These are phyloP conservation scores for Chesias legatella DNA, from an alignment of 2,888 invertebrate species.

Conservation along the genomic window DNA sequence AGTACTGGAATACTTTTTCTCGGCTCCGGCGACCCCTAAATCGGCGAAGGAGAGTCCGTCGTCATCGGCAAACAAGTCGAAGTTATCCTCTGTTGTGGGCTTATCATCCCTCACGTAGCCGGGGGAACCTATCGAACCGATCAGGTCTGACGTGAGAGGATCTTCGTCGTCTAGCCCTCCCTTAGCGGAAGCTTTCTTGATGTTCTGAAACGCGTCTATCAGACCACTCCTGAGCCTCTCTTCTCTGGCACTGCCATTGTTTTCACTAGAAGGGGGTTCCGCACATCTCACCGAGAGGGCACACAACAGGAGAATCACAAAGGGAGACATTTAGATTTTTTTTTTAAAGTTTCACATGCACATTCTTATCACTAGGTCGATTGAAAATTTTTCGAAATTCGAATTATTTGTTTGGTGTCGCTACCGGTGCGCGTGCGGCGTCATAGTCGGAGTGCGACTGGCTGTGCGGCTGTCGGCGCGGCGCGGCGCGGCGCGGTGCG, in stretches of 20 bases:
- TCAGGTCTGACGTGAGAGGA: conserved; percentile 53
- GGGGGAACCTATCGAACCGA: conserved; percentile 51
- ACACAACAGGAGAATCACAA: conserved; percentile 61
- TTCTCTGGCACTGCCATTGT: conserved; percentile 59
- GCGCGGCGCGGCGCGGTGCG: too few species aligned
- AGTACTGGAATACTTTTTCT: conserved; percentile 49
- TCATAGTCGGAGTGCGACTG: conserved; percentile 66
- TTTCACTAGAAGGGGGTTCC: conserved; percentile 46
- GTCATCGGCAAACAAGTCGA: conserved; percentile 64
- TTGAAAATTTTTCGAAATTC: conserved; percentile 19
- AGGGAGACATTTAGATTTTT: conserved; percentile 51
- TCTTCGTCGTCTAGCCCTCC: conserved; percentile 60
- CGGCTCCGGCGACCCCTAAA: conserved; percentile 47
- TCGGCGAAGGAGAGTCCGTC: conserved; percentile 68
- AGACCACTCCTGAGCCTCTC: conserved; percentile 66
- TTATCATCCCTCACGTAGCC: conserved; percentile 41
- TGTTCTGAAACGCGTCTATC: conserved; percentile 73
- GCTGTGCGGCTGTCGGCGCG: conserved; percentile 29
- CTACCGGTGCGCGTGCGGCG: conserved; percentile 62
- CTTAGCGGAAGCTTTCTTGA: conserved; percentile 66
- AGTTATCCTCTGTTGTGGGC: conserved; percentile 49
- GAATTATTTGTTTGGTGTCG: conserved; percentile 27
- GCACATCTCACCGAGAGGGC: conserved; percentile 50
- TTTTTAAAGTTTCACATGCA: conserved; percentile 45
- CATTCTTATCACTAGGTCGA: conserved; percentile 42